Percentiles rank a stretch among this genome's conserved stretches.
Evolutionary conservation across 2,113 vertebrate species (phyloP).

Genomic region (Hippolais icterina): DNA sequence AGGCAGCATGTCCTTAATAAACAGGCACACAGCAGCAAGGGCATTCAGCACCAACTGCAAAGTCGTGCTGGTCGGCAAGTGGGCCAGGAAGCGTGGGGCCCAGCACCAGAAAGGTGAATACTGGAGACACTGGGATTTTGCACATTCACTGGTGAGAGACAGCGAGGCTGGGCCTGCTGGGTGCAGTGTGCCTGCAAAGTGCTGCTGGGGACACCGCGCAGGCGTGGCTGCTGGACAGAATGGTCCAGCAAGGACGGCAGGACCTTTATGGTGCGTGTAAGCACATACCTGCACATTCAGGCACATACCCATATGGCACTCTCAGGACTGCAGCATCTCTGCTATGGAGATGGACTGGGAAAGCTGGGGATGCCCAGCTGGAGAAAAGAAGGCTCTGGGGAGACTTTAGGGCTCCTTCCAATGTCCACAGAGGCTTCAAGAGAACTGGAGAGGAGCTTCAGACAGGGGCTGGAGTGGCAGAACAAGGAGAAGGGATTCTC

Average conservation of each 20-base stretch:
- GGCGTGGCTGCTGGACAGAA: background rate
- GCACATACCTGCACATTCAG: fast-evolving
- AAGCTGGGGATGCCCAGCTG: background rate
- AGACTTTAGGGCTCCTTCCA: background rate
- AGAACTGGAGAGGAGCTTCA: background rate
- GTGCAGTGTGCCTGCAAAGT: fast-evolving
- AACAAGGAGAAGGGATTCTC: background rate
- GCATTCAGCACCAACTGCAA: fast-evolving
- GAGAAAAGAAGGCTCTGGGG: too few species aligned
- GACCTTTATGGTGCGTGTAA: fast-evolving
- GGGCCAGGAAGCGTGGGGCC: background rate
- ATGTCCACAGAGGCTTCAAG: background rate
- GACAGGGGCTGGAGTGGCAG: background rate
- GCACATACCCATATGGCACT: fast-evolving
- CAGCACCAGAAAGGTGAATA: fast-evolving
- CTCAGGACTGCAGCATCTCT: background rate
- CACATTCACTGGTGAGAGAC: background rate
- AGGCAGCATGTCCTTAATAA: fast-evolving
- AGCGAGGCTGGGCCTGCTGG: fast-evolving
- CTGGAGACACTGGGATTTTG: fast-evolving
- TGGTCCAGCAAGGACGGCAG: background rate
- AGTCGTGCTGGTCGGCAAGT: background rate
- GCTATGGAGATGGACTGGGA: too few species aligned
- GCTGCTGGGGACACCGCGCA: fast-evolving
- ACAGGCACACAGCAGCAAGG: fast-evolving